Evolutionary conservation across 2,888 invertebrate genomes (phyloP).

Genomic region (Campoplex capitator): DNA sequence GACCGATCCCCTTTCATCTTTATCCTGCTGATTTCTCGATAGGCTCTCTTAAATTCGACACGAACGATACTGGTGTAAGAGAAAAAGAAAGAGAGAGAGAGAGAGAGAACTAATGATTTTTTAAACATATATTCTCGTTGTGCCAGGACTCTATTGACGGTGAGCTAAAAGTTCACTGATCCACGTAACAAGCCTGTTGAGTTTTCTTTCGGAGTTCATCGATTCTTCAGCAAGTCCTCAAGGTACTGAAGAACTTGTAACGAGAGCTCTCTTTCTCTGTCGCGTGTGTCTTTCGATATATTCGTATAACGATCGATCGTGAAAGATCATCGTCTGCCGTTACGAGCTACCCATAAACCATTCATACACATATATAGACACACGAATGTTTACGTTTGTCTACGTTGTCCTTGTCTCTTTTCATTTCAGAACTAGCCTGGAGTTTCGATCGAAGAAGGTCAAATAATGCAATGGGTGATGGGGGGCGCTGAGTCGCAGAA

Average conservation of each 20-base stretch:
- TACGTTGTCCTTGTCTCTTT: conserved; percentile 25
- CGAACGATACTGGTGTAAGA: conserved; percentile 1
- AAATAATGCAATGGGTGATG: neutral
- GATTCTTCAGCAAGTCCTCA: conserved; percentile 56
- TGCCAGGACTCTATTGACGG: conserved; percentile 55
- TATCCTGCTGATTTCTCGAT: conserved; percentile 4
- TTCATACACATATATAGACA: neutral
- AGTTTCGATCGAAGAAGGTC: conserved; percentile 21
- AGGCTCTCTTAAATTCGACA: conserved; percentile 16
- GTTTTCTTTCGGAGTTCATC: conserved; percentile 36
- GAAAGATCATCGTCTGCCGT: conserved; percentile 78
- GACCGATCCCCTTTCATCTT: neutral
- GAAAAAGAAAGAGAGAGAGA: neutral
- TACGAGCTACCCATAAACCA: conserved; percentile 76
- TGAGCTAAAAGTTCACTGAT: conserved; percentile 67
- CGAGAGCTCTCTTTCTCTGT: conserved; percentile 59
- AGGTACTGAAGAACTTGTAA: conserved; percentile 58
- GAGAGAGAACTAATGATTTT: neutral
- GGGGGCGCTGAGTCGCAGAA: conserved; percentile 3
- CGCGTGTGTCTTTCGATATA: conserved; percentile 56
- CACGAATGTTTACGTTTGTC: conserved; percentile 32
- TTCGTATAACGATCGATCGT: conserved; percentile 77
- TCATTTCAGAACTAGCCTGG: conserved; percentile 18
- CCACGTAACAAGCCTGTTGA: conserved; percentile 54
- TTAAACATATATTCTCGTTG: conserved; percentile 8